phyloP scores from a whole-genome alignment of 2,113 vertebrate species.

The Panthera uncia region DNA sequence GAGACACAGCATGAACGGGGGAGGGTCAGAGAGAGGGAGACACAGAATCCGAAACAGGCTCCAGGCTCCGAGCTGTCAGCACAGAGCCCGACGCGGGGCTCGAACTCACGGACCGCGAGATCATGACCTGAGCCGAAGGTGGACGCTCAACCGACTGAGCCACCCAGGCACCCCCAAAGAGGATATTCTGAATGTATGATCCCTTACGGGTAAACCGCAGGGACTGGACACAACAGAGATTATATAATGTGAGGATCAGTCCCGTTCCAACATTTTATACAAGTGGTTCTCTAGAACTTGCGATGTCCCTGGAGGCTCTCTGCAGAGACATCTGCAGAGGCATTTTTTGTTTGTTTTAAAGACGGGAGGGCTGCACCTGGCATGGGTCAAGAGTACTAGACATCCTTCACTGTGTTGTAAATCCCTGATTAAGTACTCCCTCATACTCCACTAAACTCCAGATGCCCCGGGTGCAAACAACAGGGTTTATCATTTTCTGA shows the following conservation, averaged over 20 bases:
- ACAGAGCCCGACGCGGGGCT: too few relatives aligned
- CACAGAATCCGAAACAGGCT: too few relatives aligned
- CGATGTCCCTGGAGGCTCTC: neutral
- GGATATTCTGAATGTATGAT: neutral
- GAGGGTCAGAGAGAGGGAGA: too few relatives aligned
- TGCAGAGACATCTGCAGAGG: neutral
- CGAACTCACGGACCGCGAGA: too few relatives aligned
- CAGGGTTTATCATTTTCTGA: conserved; percentile 13
- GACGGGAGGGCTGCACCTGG: neutral
- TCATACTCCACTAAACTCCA: neutral
- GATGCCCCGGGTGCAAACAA: neutral
- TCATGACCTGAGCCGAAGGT: too few relatives aligned
- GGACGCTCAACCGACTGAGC: too few relatives aligned
- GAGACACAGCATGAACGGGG: too few relatives aligned
- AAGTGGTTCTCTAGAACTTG: neutral
- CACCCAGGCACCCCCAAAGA: neutral
- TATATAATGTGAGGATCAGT: neutral
- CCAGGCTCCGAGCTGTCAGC: too few relatives aligned
- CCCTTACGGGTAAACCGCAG: neutral
- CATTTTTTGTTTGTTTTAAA: conserved; percentile 34
- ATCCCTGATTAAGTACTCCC: neutral
- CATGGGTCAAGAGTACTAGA: neutral
- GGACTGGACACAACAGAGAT: neutral
- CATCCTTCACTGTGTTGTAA: neutral
- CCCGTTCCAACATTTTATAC: neutral